Base-by-base conservation (phyloP, 2,113 vertebrate genomes). In the Siniperca knerii region DNA sequence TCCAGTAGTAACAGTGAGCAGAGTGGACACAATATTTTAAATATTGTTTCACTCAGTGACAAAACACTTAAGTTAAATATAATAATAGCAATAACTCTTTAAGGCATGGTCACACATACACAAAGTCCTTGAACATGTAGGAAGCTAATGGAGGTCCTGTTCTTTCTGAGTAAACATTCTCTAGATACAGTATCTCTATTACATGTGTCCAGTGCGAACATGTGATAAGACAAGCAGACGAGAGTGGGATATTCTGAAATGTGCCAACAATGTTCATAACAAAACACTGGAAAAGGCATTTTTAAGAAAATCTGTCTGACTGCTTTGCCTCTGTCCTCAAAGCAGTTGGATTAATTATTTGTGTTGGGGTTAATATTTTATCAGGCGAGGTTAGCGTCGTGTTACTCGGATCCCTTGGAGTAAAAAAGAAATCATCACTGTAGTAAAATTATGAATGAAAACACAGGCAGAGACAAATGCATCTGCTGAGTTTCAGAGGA, bases 271-370 rank as follows among this genome's bases (percentile, higher is more conserved):
- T 29, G 29, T 29, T 1, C 9, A 1, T 35, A 18, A 33, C 35
- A 50, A 55, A 73, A 81, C 57, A 70, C 52, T n/a, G 16, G 65
- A 40, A 78, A 20, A 35, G 58, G 29, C 16, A n/a, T n/a, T 64
- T 73, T 48, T 21, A 29, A 33, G 18, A 33, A 90, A 84, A 90
- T 81, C 78, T 10, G 13, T 79, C 77, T 2, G 64, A 29, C 68
- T 64, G n/a, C 72, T 77, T 65, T 55, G 40, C 37, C 54, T 52
- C 77, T 23, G 72, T 84, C 44, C 72, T 75, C 33, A 23, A 55
- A 60, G 87, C 67, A 13, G 66, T 90, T 86, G 81, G 75, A 91
- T 93, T 20, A 89, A 93, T 92, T 92, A 94, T 94, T 92, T 89
- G 88, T 75, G 71, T 11, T 29, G 1, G 52, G 71, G 88, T 93